Evolutionary conservation across 2,113 vertebrate genomes (phyloP), one percentile per base, ranked within the genome.

Genomic region (Gnathonemus longibarbis): DNA sequence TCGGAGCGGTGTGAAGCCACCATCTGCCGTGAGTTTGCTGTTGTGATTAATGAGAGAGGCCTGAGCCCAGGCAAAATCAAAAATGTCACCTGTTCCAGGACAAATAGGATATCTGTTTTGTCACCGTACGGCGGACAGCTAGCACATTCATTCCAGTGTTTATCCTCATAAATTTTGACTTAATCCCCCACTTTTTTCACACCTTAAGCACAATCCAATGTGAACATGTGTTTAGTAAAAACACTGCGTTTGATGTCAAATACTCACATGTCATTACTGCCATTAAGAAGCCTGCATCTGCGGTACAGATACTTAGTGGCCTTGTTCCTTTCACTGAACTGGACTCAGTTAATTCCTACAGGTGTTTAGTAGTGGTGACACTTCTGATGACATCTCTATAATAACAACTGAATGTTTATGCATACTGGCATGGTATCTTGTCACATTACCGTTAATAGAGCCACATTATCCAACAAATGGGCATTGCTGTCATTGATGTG

Each of bases 11-110:
- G 85, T 80, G 89, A 90, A 91, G 88, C 85, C 90, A 13, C 89
- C 90, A 92, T 93, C 91, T 92, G 92, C 74, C 89, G 56, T 85
- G 52, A 24, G 66, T 83, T 91, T 88, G 62, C 85, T 90, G 88
- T 92, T 90, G 62, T 86, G 91, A 90, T 91, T 91, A 92, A 90
- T 50, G 42, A 21, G n/a, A 56, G 53, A 10, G 45, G 80, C 89
- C 88, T 80, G 85, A 50, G 49, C 66, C 92, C 35, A 90, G 77
- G 17, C 86, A 90, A 39, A 70, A 89, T 89, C 66, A 48, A 19
- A 49, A 74, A 89, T 84, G 77, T 52, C 52, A 83, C 83, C 90
- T 35, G 46, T 21, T 83, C 80, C 87, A n/a, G 45, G 58, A 90
- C 42, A 45, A 56, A 85, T 17, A 13, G 52, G 45, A 52, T 77